Evolutionary conservation across 1,140 invertebrate species (phyloP).

Genomic region (Eulimnadia texana): DNA sequence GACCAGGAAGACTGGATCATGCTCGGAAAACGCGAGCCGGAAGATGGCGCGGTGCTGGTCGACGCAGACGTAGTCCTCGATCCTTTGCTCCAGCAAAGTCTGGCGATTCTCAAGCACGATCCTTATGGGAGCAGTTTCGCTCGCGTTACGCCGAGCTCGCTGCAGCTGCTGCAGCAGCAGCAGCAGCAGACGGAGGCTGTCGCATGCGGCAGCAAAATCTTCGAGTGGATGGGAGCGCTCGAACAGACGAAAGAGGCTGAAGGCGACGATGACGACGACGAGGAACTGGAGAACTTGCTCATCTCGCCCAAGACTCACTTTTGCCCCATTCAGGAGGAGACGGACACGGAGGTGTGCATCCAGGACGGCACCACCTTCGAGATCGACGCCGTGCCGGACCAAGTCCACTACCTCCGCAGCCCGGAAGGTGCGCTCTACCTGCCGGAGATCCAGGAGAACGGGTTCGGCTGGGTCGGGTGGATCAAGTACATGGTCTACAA

Average conservation of each 20-base stretch:
- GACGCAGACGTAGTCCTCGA: conserved; percentile 6
- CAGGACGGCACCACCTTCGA: conserved; percentile 6
- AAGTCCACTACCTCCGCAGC: conserved; percentile 30
- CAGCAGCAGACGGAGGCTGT: neutral
- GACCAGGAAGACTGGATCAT: neutral
- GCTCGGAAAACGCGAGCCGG: neutral
- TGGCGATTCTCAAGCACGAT: conserved; percentile 3
- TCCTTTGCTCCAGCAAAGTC: neutral
- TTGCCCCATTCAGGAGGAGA: conserved; percentile 47
- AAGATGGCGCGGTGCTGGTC: too few relatives aligned
- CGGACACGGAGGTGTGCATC: conserved; percentile 1
- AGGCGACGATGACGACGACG: neutral
- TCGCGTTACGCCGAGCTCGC: neutral
- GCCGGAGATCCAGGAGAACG: neutral
- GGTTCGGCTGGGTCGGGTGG: conserved; percentile 17
- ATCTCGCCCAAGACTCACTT: conserved; percentile 58
- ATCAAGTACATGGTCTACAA: conserved; percentile 38
- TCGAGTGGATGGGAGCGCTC: conserved; percentile 1
- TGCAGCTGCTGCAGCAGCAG: conserved; percentile 5
- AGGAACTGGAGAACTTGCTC: conserved; percentile 39
- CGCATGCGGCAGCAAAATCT: neutral
- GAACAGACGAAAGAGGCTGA: neutral
- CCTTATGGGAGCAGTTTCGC: neutral
- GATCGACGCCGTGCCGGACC: conserved; percentile 39
- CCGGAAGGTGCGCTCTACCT: conserved; percentile 27